Base-by-base conservation (phyloP, 2,113 vertebrate species). In the Agelaius phoeniceus region DNA sequence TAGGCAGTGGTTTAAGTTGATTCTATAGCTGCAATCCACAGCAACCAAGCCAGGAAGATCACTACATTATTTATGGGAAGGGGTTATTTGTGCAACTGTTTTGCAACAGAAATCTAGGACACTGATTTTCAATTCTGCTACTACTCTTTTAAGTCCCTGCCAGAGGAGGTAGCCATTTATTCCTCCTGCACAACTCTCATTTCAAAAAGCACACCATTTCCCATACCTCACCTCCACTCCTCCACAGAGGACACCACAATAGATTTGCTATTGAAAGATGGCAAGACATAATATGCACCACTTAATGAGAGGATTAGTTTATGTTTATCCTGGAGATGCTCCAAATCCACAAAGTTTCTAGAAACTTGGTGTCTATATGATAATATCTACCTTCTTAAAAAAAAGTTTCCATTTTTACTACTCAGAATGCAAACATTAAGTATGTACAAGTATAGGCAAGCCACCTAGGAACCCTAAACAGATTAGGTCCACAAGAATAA, bases 41-140 rank as follows among this genome's bases (percentile, higher is more conserved):
- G 89, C 87, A 94, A 75, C 69, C 74, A 87, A 81, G 87, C 62
- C 91, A 94, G 58, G 49, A 96, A 89, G 81, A 95, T 87, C 66
- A 58, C 67, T 97, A 79, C 93, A 95, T 97, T 97, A 96, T 97
- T 97, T 96, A 97, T 97, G 81, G 91, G 91, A 94, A 95, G 66
- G 87, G 89, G 91, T 84, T 95, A 96, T 96, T 93, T 93, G 89
- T 79, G 89, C 74, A 93, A 91, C 94, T 93, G 87, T 92, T 96
- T 87, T 82, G 84, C 91, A 93, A 57, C 61, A 87, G 93, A 89
- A 96, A 97, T 95, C 91, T 96, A 96, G 95, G 93, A 73, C 95
- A 96, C 84, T 0, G 1, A 82, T 81, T 84, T 73, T 87, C 86
- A 74, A n/a, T 75, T 92, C 84, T 84, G 69, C 77, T 92, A 72